Evolutionary conservation across 2,888 invertebrate genomes (phyloP).

Genomic region (Tinea trinotella): DNA sequence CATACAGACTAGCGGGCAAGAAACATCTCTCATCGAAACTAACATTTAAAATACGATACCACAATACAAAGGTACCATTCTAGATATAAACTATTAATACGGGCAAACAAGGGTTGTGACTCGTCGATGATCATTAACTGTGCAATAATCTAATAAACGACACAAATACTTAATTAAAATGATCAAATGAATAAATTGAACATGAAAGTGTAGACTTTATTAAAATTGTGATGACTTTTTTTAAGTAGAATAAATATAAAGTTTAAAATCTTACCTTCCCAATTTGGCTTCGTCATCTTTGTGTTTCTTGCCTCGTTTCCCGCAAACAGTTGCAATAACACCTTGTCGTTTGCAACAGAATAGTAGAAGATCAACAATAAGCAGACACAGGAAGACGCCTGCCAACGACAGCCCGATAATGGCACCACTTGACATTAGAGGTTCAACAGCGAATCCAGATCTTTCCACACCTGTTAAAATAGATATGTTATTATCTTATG

Average conservation of each 20-base stretch:
- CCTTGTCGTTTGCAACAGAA: constrained; percentile 78
- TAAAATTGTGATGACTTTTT: constrained; percentile 8
- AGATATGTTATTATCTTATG: constrained; percentile 22
- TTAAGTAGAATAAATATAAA: constrained; percentile 18
- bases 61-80: neutral
- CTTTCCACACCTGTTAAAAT: constrained; percentile 54
- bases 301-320: constrained; percentile 76
- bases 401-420: constrained; percentile 90
- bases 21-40: constrained; percentile 73
- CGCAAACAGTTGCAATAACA: constrained; percentile 78
- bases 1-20: constrained; percentile 87
- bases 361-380: constrained; percentile 90
- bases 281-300: constrained; percentile 88
- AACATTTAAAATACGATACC: constrained; percentile 1
- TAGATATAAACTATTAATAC: neutral
- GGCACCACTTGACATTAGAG: constrained; percentile 78
- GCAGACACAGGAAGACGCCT: constrained; percentile 82
- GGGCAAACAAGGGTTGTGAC: neutral
- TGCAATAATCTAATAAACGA: neutral
- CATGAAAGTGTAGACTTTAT: neutral
- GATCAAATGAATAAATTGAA: neutral
- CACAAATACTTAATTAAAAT: neutral
- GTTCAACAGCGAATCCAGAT: constrained; percentile 60
- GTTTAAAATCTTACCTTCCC: constrained; percentile 75
- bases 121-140: neutral